These are phyloP conservation scores for Caenorhabditis drosophilae DNA, from an alignment of 2,888 invertebrate species.

Conservation along the genomic window DNA sequence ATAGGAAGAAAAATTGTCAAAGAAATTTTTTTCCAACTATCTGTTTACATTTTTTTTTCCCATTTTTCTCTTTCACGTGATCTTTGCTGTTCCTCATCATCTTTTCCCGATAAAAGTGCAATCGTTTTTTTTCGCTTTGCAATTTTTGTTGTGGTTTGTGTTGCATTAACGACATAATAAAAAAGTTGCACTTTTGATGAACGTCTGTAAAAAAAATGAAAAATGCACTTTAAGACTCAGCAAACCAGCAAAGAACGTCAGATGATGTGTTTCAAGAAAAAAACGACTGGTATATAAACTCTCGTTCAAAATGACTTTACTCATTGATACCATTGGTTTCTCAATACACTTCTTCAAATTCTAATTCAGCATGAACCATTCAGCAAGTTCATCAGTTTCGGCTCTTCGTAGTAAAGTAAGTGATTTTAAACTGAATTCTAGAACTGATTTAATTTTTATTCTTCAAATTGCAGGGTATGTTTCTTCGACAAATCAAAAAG, in stretches of 20 bases:
- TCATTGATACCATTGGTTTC: background rate
- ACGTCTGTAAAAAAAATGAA: background rate
- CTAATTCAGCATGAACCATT: background rate
- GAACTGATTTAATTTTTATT: background rate
- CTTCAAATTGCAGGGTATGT: too few relatives aligned
- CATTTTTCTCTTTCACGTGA: too few relatives aligned
- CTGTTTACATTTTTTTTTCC: too few relatives aligned
- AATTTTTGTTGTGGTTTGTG: background rate
- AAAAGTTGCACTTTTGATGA: constrained; percentile 30
- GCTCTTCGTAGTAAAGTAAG: constrained; percentile 3
- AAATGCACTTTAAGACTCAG: constrained; percentile 1
- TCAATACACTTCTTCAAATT: background rate
- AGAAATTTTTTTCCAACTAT: too few relatives aligned
- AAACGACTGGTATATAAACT: constrained; percentile 6
- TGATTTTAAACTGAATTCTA: background rate
- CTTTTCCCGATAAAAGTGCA: constrained; percentile 39
- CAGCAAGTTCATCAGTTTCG: constrained; percentile 1
- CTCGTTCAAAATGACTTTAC: background rate
- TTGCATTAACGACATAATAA: constrained; percentile 9
- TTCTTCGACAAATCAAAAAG: constrained; percentile 4
- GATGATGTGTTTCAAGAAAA: background rate
- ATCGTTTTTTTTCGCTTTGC: constrained; percentile 14
- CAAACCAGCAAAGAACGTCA: background rate
- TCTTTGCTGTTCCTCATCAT: too few relatives aligned
- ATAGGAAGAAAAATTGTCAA: too few relatives aligned